These are phyloP conservation scores for Musca domestica DNA, from an alignment of 1,140 invertebrate species.

Conservation along the genomic window DNA sequence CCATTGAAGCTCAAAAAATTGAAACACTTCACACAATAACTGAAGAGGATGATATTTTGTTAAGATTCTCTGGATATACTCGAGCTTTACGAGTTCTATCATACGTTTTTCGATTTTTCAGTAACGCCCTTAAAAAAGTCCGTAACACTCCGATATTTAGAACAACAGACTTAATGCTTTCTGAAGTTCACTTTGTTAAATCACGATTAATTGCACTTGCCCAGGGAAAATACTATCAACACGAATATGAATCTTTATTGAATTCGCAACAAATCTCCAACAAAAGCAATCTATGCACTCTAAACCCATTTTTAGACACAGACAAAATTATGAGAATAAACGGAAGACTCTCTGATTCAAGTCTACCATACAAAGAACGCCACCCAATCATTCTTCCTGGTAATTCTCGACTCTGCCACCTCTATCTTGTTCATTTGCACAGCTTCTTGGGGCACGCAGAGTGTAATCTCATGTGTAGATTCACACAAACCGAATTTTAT, in stretches of 20 bases:
- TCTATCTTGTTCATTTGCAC: neutral
- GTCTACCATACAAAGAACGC: neutral
- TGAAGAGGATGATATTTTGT: neutral
- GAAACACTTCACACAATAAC: neutral
- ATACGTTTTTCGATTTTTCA: neutral
- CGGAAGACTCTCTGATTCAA: neutral
- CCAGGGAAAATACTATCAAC: neutral
- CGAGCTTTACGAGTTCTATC: neutral
- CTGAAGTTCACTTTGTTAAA: neutral
- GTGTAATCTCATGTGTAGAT: neutral
- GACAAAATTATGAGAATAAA: neutral
- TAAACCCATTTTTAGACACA: neutral
- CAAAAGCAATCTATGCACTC: neutral
- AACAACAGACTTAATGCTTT: neutral
- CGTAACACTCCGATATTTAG: neutral
- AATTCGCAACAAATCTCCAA: neutral
- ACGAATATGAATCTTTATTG: conserved; percentile 7
- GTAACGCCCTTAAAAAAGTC: neutral
- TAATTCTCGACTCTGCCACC: neutral
- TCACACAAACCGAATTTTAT: conserved; percentile 5
- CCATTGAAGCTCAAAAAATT: neutral
- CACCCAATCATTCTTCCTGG: conserved; percentile 1
- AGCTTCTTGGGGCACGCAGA: neutral
- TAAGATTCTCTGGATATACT: neutral
- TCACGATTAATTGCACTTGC: neutral